Evolutionary conservation across 2,888 invertebrate species (phyloP).

Genomic region (Orthosia incerta): DNA sequence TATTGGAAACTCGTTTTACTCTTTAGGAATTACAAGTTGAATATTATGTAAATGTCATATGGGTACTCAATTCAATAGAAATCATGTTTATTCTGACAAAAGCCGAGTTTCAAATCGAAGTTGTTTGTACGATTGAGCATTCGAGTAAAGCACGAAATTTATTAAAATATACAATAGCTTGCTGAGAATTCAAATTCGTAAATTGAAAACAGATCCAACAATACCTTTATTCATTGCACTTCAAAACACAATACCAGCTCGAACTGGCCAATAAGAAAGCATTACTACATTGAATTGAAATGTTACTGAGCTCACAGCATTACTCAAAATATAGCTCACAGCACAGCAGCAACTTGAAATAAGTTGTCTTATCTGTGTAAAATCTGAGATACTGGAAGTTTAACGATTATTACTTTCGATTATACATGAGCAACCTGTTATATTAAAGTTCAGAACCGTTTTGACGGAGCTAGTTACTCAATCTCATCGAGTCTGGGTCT

Average conservation of each 20-base stretch:
- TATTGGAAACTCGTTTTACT: conserved; percentile 9
- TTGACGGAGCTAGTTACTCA: conserved; percentile 56
- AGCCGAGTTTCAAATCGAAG: conserved; percentile 37
- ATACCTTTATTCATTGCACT: conserved; percentile 53
- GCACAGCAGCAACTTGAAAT: conserved; percentile 60
- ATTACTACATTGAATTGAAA: conserved; percentile 55
- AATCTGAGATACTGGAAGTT: conserved; percentile 69
- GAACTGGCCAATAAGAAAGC: conserved; percentile 47
- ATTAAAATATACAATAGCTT: conserved; percentile 50
- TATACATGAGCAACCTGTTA: conserved; percentile 60
- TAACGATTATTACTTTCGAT: conserved; percentile 72
- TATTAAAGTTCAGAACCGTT: conserved; percentile 58
- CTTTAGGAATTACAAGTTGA: conserved; percentile 8
- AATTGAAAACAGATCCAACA: conserved; percentile 52
- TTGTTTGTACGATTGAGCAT: conserved; percentile 25
- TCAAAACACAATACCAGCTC: conserved; percentile 54
- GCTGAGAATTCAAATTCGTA: conserved; percentile 44
- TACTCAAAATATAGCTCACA: conserved; percentile 57
- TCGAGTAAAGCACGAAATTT: conserved; percentile 46
- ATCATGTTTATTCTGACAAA: conserved; percentile 40
- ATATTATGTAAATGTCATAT: conserved; percentile 42
- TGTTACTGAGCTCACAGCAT: conserved; percentile 51
- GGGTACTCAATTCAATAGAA: conserved; percentile 19
- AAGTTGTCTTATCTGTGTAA: conserved; percentile 67
- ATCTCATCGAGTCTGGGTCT: conserved; percentile 46